Evolutionary conservation across 1,140 invertebrate species (phyloP).

Genomic region (Hesperophylax magnus): DNA sequence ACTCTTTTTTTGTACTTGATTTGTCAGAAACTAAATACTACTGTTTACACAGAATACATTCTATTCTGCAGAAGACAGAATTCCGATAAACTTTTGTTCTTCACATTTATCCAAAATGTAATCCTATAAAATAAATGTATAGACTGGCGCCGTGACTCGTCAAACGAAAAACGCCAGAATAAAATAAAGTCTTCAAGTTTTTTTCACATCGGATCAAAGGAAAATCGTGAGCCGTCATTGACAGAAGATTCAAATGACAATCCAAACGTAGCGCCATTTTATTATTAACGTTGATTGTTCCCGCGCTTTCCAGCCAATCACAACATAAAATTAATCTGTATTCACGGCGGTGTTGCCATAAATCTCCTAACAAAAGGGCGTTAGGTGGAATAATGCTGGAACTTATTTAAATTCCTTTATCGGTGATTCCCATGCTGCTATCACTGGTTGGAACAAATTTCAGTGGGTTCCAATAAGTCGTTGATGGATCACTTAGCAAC

Average conservation of each 20-base stretch:
- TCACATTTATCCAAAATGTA: too few relatives aligned
- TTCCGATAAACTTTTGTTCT: too few relatives aligned
- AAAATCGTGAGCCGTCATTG: constrained; percentile 3
- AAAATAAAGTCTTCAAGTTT: too few relatives aligned
- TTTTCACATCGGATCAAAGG: neutral
- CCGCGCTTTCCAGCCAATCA: constrained; percentile 23
- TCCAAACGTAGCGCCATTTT: neutral
- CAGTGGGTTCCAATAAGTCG: too few relatives aligned
- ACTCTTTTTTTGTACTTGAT: too few relatives aligned
- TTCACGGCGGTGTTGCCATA: constrained; percentile 10
- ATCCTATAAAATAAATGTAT: too few relatives aligned
- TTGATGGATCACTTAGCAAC: too few relatives aligned
- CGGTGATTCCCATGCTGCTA: constrained; percentile 8
- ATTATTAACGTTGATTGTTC: constrained; percentile 24
- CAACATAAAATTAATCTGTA: constrained; percentile 2
- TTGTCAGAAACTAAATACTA: too few relatives aligned
- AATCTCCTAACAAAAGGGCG: constrained; percentile 36
- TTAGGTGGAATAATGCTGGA: constrained; percentile 19
- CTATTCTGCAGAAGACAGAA: too few relatives aligned
- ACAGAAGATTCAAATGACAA: neutral
- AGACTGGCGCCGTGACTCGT: too few relatives aligned
- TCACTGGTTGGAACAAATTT: neutral
- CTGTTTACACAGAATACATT: too few relatives aligned
- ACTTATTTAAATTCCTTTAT: constrained; percentile 28
- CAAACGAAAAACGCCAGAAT: too few relatives aligned